These are phyloP conservation scores for Helleia helle DNA, from an alignment of 2,888 invertebrate genomes.

Conservation along the genomic window DNA sequence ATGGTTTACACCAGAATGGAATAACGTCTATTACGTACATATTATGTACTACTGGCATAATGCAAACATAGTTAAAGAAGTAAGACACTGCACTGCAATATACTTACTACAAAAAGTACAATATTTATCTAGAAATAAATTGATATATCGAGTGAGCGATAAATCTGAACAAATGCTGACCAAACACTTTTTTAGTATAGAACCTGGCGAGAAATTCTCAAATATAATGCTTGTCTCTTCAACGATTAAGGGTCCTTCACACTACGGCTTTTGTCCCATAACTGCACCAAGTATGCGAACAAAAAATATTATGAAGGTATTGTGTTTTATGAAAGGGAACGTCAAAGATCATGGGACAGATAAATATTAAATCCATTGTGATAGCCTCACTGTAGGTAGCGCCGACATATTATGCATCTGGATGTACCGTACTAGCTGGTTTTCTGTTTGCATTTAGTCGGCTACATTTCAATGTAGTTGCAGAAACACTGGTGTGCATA, in stretches of 20 bases:
- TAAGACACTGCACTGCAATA: no score
- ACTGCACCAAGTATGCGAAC: conserved; percentile 54
- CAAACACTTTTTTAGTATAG: conserved; percentile 6
- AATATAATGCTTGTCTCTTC: conserved; percentile 30
- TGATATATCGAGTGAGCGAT: conserved; percentile 5
- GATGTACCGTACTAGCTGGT: no score
- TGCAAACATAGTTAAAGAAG: no score
- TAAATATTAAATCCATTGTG: conserved; percentile 57
- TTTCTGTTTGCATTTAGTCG: no score
- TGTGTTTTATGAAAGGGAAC: conserved; percentile 46
- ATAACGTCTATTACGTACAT: no score
- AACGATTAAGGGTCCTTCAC: conserved; percentile 50
- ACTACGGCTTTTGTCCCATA: conserved; percentile 38
- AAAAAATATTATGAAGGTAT: conserved; percentile 59
- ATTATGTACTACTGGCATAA: no score
- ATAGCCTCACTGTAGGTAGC: conserved; percentile 11
- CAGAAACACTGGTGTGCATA: no score
- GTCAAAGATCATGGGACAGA: conserved; percentile 56
- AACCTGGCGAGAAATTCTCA: conserved; percentile 22
- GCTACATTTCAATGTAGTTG: no score
- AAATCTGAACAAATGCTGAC: conserved; percentile 1
- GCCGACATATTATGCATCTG: not conserved
- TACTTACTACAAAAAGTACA: not conserved
- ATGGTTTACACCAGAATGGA: no score
- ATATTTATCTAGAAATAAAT: conserved; percentile 5